These are phyloP conservation scores for Lanistes nyassanus DNA, from an alignment of 1,140 invertebrate species.

Conservation along the genomic window DNA sequence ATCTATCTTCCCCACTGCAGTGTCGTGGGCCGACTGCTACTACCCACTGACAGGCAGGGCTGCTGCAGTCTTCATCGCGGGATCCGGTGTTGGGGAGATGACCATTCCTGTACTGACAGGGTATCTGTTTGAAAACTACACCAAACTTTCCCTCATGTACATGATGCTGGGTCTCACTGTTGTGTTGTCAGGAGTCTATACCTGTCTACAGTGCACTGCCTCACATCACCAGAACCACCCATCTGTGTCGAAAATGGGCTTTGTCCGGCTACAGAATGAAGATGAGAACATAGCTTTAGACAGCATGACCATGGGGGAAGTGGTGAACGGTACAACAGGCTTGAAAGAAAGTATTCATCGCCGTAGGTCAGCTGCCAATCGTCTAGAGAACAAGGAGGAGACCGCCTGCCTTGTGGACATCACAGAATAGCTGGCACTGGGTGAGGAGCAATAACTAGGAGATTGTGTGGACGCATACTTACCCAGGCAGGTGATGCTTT, in stretches of 20 bases:
- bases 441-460: too few species aligned
- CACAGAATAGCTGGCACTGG: too few species aligned
- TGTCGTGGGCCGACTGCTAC: slow-evolving; percentile 69
- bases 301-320: slow-evolving; percentile 10
- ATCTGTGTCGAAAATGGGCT: slow-evolving; percentile 26
- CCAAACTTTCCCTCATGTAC: slow-evolving; percentile 65
- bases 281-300: slow-evolving; percentile 22
- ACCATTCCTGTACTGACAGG: slow-evolving; percentile 62
- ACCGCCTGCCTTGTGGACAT: slow-evolving; percentile 27
- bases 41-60: slow-evolving; percentile 69
- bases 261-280: slow-evolving; percentile 25
- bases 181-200: slow-evolving; percentile 46
- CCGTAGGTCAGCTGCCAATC: not conserved
- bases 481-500: too few species aligned
- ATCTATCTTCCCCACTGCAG: slow-evolving; percentile 68
- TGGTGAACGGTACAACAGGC: slow-evolving; percentile 12
- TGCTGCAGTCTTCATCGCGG: slow-evolving; percentile 68
- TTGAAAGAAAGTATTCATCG: slow-evolving; percentile 11
- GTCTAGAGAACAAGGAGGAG: slow-evolving; percentile 19
- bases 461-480: too few species aligned
- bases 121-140: slow-evolving; percentile 55
- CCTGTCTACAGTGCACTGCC: slow-evolving; percentile 57
- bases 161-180: slow-evolving; percentile 48
- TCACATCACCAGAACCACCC: slow-evolving; percentile 23
- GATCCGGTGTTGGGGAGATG: slow-evolving; percentile 69